A percentile compares a stretch with the other conserved stretches of the same genome.
These are phyloP conservation scores for Drosophila anceps DNA, from an alignment of 2,888 invertebrate species.

Conservation along the genomic window DNA sequence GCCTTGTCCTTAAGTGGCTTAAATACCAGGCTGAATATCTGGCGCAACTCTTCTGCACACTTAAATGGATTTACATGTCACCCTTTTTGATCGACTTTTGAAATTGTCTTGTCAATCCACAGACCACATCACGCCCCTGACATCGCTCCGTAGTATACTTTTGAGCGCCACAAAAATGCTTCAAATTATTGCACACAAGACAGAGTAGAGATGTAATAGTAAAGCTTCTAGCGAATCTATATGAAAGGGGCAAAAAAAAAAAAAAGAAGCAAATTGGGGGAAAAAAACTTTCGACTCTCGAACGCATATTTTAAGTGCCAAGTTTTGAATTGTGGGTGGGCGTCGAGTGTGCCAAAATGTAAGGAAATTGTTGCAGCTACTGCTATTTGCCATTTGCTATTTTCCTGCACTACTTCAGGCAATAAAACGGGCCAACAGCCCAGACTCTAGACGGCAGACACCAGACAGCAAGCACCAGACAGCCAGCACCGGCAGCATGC, in stretches of 20 bases:
- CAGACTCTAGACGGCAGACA: constrained; percentile 24
- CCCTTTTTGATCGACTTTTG: constrained; percentile 46
- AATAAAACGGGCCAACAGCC: constrained; percentile 57
- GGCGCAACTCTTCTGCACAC: constrained; percentile 52
- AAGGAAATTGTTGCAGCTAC: constrained; percentile 71
- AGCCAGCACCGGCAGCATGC: constrained; percentile 12
- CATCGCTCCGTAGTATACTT: constrained; percentile 49
- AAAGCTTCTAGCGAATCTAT: not conserved
- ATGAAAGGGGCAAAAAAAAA: not conserved
- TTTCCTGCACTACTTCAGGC: constrained; percentile 59
- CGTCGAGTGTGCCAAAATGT: constrained; percentile 62
- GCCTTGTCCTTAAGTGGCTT: constrained; percentile 51
- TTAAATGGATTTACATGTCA: constrained; percentile 60
- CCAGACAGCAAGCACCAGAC: constrained; percentile 17
- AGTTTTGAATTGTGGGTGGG: constrained; percentile 67
- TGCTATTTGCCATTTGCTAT: constrained; percentile 61
- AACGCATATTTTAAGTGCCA: constrained; percentile 77
- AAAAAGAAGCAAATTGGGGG: too few species aligned
- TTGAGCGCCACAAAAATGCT: constrained; percentile 48
- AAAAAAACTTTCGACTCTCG: constrained; percentile 43
- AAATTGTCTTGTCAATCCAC: constrained; percentile 53
- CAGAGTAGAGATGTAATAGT: not conserved
- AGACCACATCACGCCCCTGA: constrained; percentile 7
- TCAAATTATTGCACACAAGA: constrained; percentile 53
- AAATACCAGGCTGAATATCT: constrained; percentile 42